Evolutionary conservation across 1,140 invertebrate species (phyloP).

Genomic region (Eurosta solidaginis): DNA sequence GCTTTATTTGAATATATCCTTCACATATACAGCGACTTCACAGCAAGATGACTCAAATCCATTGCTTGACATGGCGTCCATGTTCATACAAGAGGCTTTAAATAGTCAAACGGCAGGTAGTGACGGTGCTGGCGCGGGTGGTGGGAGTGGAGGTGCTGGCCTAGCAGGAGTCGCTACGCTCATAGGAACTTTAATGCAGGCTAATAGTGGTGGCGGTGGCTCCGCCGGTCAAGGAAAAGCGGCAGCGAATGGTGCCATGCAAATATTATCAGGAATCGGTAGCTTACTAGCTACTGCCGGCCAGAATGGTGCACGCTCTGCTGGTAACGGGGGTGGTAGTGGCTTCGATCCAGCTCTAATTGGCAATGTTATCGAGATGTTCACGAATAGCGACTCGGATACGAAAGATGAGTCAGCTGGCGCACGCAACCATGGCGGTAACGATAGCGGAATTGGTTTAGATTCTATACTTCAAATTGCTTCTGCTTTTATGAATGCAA

Average conservation of each 20-base stretch:
- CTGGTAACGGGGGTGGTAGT: conserved; percentile 39
- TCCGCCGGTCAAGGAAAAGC: conserved; percentile 38
- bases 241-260: conserved; percentile 46
- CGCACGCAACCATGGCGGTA: conserved; percentile 35
- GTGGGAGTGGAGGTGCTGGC: conserved; percentile 56
- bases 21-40: conserved; percentile 39
- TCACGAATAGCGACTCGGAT: conserved; percentile 48
- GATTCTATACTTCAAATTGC: conserved; percentile 68
- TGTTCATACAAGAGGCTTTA: conserved; percentile 64
- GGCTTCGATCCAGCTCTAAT: conserved; percentile 61
- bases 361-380: conserved; percentile 61
- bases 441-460: conserved; percentile 54
- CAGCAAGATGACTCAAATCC: conserved; percentile 62
- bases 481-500: conserved; percentile 65
- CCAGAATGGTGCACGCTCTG: conserved; percentile 37
- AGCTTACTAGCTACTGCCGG: conserved; percentile 51
- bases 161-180: conserved; percentile 58
- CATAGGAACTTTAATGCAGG: conserved; percentile 65
- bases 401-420: conserved; percentile 41
- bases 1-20: conserved; percentile 50
- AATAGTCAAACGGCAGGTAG: conserved; percentile 60
- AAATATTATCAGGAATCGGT: conserved; percentile 60
- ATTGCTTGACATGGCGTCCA: conserved; percentile 64
- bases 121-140: conserved; percentile 53
- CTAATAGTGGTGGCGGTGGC: conserved; percentile 56